phyloP scores from a whole-genome alignment of 2,797 vertebrate genomes.

The Periparus ater region DNA sequence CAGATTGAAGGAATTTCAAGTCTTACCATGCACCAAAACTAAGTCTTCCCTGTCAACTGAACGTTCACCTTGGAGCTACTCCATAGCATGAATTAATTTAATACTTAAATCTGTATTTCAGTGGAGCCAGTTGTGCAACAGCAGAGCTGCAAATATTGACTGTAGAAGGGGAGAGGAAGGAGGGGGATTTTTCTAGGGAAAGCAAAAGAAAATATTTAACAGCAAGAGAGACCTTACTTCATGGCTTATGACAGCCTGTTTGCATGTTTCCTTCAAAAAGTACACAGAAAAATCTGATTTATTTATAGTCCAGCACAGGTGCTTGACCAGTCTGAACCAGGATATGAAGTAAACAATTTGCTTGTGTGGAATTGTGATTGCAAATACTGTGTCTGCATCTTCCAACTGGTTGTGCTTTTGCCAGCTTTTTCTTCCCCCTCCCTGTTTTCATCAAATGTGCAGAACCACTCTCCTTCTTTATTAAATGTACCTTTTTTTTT shows the following conservation, averaged over 20 bases:
- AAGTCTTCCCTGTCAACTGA: neutral
- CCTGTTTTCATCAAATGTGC: neutral
- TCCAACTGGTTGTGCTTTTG: neutral
- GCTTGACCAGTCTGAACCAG: neutral
- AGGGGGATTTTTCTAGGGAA: neutral
- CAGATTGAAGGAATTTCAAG: neutral
- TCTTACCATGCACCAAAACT: neutral
- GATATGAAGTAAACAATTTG: neutral
- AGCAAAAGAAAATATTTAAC: conserved; percentile 21
- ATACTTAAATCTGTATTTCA: neutral
- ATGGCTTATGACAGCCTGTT: conserved; percentile 9
- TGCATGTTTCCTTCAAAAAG: neutral
- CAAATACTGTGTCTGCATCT: conserved; percentile 1
- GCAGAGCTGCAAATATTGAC: neutral
- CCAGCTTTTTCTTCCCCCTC: neutral
- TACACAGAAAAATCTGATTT: conserved; percentile 8
- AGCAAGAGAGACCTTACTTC: neutral
- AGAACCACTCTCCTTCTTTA: neutral
- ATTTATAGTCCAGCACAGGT: neutral
- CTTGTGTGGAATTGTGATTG: conserved; percentile 28
- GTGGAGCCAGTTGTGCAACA: neutral
- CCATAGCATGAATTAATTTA: neutral
- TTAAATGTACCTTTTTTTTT: neutral
- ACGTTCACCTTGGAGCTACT: neutral
- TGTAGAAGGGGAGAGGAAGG: neutral